Conservation (phyloP, 92 coral and sea anemone genomes). For the Ricordea florida region DNA sequence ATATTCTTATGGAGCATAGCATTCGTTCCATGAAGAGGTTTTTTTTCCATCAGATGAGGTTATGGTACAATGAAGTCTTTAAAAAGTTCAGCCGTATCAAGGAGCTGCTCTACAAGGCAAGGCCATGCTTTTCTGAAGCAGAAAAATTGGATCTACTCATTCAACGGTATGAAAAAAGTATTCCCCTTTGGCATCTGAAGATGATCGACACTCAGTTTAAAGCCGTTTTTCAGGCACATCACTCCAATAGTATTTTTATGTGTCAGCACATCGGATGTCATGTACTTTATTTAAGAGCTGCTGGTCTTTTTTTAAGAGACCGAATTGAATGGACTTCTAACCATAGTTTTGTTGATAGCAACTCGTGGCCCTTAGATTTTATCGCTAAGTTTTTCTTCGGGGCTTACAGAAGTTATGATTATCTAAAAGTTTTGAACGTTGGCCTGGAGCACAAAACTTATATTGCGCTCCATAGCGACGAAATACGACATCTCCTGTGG, state of each 20-base stretch:
- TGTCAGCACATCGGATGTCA: neutral
- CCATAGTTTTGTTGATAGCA: neutral
- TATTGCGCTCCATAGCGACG: neutral
- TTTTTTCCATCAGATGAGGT: neutral
- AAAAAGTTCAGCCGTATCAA: neutral
- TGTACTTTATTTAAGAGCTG: neutral
- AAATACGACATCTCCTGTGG: neutral
- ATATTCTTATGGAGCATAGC: too few relatives aligned
- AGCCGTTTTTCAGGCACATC: neutral
- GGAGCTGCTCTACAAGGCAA: neutral
- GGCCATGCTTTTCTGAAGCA: neutral
- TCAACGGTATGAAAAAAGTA: neutral
- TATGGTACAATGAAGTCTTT: neutral
- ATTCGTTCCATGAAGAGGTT: neutral
- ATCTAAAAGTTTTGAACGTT: neutral
- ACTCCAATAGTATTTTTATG: neutral
- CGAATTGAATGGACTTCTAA: neutral
- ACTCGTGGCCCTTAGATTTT: constrained; percentile 16
- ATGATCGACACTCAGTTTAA: neutral
- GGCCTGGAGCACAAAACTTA: neutral
- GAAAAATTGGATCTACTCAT: neutral
- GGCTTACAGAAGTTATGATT: neutral
- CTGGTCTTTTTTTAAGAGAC: neutral
- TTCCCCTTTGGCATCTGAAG: neutral
- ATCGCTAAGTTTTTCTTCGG: neutral